Evolutionary conservation across 1,140 invertebrate species (phyloP).

Genomic region (Plutomurus gul): DNA sequence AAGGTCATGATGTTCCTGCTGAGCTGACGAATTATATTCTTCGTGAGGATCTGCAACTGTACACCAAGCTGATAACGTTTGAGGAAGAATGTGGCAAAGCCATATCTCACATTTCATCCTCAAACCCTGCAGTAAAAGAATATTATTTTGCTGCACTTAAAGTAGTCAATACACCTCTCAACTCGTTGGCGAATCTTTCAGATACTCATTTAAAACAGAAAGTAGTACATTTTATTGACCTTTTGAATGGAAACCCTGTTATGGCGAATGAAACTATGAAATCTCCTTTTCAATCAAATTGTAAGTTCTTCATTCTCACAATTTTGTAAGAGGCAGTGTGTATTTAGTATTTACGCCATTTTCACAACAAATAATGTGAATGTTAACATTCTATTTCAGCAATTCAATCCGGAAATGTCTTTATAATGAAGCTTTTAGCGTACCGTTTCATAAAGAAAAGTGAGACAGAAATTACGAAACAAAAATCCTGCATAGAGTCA

Average conservation of each 20-base stretch:
- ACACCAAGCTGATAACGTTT: conserved; percentile 33
- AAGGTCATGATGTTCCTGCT: conserved; percentile 25
- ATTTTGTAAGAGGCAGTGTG: too few relatives aligned
- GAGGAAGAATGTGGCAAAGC: conserved; percentile 30
- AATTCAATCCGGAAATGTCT: conserved; percentile 38
- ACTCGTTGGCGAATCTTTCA: conserved; percentile 38
- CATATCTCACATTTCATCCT: conserved; percentile 24
- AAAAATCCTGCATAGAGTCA: conserved; percentile 26
- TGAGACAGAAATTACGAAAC: conserved; percentile 48
- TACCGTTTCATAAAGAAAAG: conserved; percentile 51
- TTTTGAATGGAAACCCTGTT: conserved; percentile 42
- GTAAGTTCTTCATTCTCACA: neutral
- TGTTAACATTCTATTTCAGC: conserved; percentile 18
- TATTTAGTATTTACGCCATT: neutral
- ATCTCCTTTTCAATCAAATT: neutral
- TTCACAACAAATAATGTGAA: neutral
- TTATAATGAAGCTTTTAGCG: conserved; percentile 44
- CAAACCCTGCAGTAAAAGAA: conserved; percentile 31
- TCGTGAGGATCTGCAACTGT: conserved; percentile 37
- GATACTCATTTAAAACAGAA: conserved; percentile 28
- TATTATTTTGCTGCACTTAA: conserved; percentile 47
- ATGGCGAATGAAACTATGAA: conserved; percentile 14
- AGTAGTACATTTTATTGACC: conserved; percentile 40
- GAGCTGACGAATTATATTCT: conserved; percentile 42
- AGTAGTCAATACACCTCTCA: conserved; percentile 49